Percentiles rank a stretch among this genome's conserved stretches.
These are phyloP conservation scores for Tor tambroides DNA, from an alignment of 2,113 vertebrate species.

Conservation along the genomic window DNA sequence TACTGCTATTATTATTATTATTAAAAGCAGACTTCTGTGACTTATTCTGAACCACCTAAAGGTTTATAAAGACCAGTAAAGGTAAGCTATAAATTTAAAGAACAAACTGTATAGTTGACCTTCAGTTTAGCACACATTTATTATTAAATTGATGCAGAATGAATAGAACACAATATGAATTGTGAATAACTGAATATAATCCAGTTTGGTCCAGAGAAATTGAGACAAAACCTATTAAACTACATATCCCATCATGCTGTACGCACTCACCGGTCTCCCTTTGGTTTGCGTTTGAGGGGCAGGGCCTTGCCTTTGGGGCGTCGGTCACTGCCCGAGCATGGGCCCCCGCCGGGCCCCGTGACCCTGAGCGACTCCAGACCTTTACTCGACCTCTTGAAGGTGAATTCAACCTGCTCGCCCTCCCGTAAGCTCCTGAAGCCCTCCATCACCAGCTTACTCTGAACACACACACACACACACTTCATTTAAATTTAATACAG, in stretches of 20 bases:
- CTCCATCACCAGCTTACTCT: slow-evolving; percentile 99
- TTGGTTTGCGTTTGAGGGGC: slow-evolving; percentile 95
- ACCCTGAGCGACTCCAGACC: slow-evolving; percentile 99
- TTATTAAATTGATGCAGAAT: neutral
- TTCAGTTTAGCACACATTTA: neutral
- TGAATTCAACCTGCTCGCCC: slow-evolving; percentile 99
- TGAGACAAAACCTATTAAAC: neutral
- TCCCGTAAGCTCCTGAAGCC: slow-evolving; percentile 99
- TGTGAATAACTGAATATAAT: neutral
- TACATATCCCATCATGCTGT: slow-evolving; percentile 34
- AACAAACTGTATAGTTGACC: neutral
- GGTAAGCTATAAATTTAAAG: neutral
- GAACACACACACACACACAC: slow-evolving; percentile 45
- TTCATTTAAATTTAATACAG: neutral
- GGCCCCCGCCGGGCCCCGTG: slow-evolving; percentile 93
- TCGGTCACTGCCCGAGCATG: slow-evolving; percentile 96
- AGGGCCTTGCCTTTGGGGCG: slow-evolving; percentile 96
- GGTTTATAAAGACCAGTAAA: neutral
- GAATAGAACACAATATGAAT: neutral
- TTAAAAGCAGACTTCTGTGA: neutral
- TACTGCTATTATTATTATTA: neutral
- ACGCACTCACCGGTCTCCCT: slow-evolving; percentile 93
- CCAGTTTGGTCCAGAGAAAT: neutral
- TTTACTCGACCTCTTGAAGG: slow-evolving; percentile 98
- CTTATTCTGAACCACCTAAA: neutral